Evolutionary conservation across 2,113 vertebrate species (phyloP).

Genomic region (Tapirus terrestris): DNA sequence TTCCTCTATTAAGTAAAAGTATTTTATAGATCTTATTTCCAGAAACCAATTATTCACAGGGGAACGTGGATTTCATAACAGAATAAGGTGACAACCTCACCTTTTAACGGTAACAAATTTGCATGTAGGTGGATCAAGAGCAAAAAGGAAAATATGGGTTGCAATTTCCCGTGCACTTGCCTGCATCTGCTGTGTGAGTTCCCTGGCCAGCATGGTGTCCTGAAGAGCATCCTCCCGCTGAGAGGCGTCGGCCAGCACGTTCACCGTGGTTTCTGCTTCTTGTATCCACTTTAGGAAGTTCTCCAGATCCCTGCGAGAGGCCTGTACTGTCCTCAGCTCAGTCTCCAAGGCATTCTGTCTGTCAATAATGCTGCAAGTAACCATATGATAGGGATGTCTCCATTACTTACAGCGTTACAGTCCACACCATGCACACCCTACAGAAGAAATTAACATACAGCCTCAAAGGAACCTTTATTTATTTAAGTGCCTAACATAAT

Average conservation of each 20-base stretch:
- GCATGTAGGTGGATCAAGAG: background rate
- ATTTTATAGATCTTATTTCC: conserved; percentile 7
- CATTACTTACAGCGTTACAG: background rate
- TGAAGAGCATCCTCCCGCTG: conserved; percentile 92
- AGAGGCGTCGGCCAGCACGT: conserved; percentile 93
- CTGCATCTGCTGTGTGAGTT: conserved; percentile 92
- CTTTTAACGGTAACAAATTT: background rate
- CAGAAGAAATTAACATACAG: conserved; percentile 48
- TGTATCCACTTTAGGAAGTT: conserved; percentile 96
- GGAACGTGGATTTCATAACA: background rate
- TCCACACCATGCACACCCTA: background rate
- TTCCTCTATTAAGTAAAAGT: background rate
- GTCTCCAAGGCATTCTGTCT: conserved; percentile 91
- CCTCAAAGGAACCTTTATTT: background rate
- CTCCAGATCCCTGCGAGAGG: conserved; percentile 93
- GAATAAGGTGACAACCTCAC: background rate
- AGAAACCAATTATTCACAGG: background rate
- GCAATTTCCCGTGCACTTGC: conserved; percentile 83
- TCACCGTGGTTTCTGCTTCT: conserved; percentile 95
- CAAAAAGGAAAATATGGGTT: background rate
- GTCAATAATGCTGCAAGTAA: conserved; percentile 89
- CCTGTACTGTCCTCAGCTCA: conserved; percentile 92
- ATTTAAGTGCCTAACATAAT: background rate
- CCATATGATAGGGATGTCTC: background rate
- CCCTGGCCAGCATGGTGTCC: conserved; percentile 87